phyloP scores from a whole-genome alignment of 1,140 invertebrate species.

The Metaphire vulgaris region DNA sequence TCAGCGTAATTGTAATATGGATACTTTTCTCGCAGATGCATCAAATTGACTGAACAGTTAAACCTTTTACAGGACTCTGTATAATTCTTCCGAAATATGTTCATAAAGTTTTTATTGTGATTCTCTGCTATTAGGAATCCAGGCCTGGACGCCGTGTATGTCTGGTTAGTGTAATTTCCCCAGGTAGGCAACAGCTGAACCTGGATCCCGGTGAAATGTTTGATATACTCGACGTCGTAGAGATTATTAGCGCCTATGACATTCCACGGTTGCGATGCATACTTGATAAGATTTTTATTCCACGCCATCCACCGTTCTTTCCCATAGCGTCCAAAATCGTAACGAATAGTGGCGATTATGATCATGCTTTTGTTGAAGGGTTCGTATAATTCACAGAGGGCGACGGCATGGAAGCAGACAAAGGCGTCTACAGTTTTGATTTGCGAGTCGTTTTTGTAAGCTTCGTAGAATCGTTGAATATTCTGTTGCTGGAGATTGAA shows the following conservation, averaged over 20 bases:
- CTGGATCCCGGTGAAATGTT: neutral
- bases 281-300: slow-evolving; percentile 22
- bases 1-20: neutral
- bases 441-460: slow-evolving; percentile 26
- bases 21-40: neutral
- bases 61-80: neutral
- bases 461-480: slow-evolving; percentile 23
- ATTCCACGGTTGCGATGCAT: slow-evolving; percentile 16
- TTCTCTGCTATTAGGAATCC: neutral
- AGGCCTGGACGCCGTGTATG: neutral
- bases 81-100: neutral
- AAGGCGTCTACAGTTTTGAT: slow-evolving; percentile 26
- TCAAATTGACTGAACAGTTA: neutral
- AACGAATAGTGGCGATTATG: slow-evolving; percentile 24
- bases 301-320: slow-evolving; percentile 22
- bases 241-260: slow-evolving; percentile 19
- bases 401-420: slow-evolving; percentile 27
- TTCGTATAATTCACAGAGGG: slow-evolving; percentile 27
- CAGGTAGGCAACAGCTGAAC: neutral
- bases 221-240: slow-evolving; percentile 29
- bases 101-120: neutral
- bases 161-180: neutral
- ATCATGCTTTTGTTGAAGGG: slow-evolving; percentile 31
- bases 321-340: slow-evolving; percentile 25
- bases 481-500: neutral